phyloP scores from a whole-genome alignment of 2,888 invertebrate genomes.

The Mesorhabditis belari region DNA sequence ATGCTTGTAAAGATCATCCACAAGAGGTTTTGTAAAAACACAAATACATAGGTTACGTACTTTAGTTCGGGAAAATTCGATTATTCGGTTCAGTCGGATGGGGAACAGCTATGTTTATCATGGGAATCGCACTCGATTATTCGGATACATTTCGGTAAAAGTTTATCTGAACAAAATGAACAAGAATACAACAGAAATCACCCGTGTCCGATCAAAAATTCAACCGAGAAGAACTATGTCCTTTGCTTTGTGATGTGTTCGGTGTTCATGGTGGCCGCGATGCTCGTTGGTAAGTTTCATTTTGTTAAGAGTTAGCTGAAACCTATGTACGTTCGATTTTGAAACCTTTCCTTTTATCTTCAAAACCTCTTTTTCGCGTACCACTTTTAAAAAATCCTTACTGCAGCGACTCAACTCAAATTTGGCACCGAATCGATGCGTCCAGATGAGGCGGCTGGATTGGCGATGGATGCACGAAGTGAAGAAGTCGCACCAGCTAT shows the following conservation, averaged over 20 bases:
- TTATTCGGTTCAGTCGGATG: constrained; percentile 97
- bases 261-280: constrained; percentile 87
- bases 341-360: neutral
- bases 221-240: constrained; percentile 88
- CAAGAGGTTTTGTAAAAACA: constrained; percentile 29
- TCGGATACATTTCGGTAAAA: constrained; percentile 77
- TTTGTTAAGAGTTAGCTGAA: neutral
- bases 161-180: no score
- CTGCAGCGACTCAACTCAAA: constrained; percentile 46
- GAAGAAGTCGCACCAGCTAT: constrained; percentile 48
- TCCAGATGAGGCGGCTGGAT: constrained; percentile 37
- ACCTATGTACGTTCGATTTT: neutral
- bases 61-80: constrained; percentile 77
- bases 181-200: constrained; percentile 26
- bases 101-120: constrained; percentile 97
- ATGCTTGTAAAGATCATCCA: constrained; percentile 41
- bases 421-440: constrained; percentile 36
- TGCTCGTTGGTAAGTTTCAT: constrained; percentile 82
- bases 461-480: constrained; percentile 50
- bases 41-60: neutral
- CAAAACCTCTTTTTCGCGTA: neutral
- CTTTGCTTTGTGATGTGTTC: constrained; percentile 97
- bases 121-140: constrained; percentile 89
- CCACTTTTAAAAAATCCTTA: no score
- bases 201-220: constrained; percentile 51